These are phyloP conservation scores for Dicycla oo DNA, from an alignment of 2,888 invertebrate species.

Conservation along the genomic window DNA sequence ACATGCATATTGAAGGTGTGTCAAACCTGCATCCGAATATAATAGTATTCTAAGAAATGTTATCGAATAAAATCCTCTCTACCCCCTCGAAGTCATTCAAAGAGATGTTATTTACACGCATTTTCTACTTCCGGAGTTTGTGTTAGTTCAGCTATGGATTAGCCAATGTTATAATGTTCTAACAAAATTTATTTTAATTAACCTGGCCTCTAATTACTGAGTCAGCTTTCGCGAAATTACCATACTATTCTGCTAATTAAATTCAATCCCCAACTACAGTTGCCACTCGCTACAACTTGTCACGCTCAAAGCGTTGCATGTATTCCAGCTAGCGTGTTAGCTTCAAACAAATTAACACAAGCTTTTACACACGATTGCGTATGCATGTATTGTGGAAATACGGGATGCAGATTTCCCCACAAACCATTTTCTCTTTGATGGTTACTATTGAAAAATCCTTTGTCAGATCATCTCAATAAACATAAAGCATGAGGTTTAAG, in stretches of 20 bases:
- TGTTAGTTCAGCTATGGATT: no score
- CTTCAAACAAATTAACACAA: constrained; percentile 26
- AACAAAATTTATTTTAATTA: background rate
- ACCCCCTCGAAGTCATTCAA: background rate
- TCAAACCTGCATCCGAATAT: background rate
- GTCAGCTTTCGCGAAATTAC: constrained; percentile 1
- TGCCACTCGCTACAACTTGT: background rate
- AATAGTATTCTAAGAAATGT: background rate
- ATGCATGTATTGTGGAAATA: constrained; percentile 3
- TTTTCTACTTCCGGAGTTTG: background rate
- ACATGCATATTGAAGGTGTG: background rate
- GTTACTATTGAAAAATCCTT: background rate
- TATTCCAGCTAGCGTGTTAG: constrained; percentile 32
- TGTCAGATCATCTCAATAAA: background rate
- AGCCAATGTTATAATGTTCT: background rate
- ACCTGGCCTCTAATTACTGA: background rate
- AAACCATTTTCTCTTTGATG: background rate
- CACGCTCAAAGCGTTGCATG: constrained; percentile 26
- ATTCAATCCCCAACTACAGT: background rate
- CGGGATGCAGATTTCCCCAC: background rate
- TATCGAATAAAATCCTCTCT: background rate
- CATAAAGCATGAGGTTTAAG: background rate
- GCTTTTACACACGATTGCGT: constrained; percentile 4
- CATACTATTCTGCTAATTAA: constrained; percentile 9
- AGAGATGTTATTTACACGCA: background rate